Conservation (phyloP, 1,140 invertebrate genomes). For the Neodiprion pinetum region DNA sequence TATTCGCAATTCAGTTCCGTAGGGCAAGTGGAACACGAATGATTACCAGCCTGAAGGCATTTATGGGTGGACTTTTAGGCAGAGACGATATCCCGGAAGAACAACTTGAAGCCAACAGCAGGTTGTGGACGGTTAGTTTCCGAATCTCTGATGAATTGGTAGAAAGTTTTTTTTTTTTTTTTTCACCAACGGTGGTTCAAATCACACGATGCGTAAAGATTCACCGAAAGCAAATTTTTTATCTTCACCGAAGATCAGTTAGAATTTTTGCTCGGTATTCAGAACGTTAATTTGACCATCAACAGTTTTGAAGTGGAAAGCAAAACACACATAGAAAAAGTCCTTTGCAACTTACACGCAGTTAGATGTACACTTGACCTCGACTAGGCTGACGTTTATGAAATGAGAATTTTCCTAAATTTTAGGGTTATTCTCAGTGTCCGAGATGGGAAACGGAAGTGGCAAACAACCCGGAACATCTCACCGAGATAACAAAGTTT, state of each 20-base stretch:
- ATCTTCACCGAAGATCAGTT: no score
- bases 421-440: constrained; percentile 48
- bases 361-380: no score
- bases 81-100: constrained; percentile 33
- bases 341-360: no score
- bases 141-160: not conserved
- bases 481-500: constrained; percentile 53
- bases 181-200: no score
- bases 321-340: no score
- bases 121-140: constrained; percentile 42
- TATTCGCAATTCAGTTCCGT: constrained; percentile 48
- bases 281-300: no score
- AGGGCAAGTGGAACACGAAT: constrained; percentile 43
- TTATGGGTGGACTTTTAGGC: constrained; percentile 54
- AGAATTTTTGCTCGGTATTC: no score
- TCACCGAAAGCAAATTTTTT: no score
- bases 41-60: constrained; percentile 46
- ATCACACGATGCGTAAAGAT: no score
- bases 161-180: no score
- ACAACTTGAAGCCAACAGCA: constrained; percentile 40
- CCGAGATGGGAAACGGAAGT: constrained; percentile 38
- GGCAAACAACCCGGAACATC: constrained; percentile 43
- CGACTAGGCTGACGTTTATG: no score
- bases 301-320: no score
- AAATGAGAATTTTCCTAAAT: constrained; percentile 12